Base-by-base conservation (phyloP, 2,888 invertebrate genomes). In the Drosophila quinaria region DNA sequence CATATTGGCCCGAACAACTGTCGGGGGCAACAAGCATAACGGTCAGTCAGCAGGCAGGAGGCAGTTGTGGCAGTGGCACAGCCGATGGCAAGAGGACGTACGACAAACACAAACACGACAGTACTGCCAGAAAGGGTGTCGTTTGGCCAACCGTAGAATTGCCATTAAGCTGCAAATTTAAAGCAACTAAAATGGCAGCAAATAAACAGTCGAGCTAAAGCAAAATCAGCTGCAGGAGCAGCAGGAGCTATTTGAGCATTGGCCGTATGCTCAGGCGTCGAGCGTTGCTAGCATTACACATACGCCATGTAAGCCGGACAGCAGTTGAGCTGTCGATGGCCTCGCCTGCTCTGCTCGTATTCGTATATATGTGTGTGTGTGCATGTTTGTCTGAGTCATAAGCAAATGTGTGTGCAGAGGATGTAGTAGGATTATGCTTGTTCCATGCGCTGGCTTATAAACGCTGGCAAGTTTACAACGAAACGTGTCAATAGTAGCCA, bases 101-200 rank as follows among this genome's bases (percentile, higher is more conserved):
- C 64, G 67, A 62, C 81, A 75, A 80, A 76, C 80, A 87, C 74
- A 80, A 83, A n/a, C n/a, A n/a, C n/a, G n/a, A n/a, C n/a, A n/a
- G 66, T 71, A 78, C 60, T 68, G 49, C 46, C 25, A 25, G 8
- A 42, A 37, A 50, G 62, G 39, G 29, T 42, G 46, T 52, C 63
- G 62, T 65, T 63, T 71, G 67, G 68, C 66, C 74, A 77, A 81
- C 78, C 78, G 78, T 78, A 70, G 75, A 77, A 80, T 81, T 81
- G 87, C 74, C 78, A 90, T 90, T 86, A 90, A 90, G 82, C 84
- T 84, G 75, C 62, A 82, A 88, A 77, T 90, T 90, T 88, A 84
- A 88, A 81, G 89, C 87, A 90, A 81, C 90, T 90, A 74, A 79
- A 89, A 85, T 78, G 81, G 72, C 68, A 73, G 71, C 74, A 80